Evolutionary conservation across 2,797 vertebrate genomes (phyloP).

Genomic region (Apodemus agrarius): DNA sequence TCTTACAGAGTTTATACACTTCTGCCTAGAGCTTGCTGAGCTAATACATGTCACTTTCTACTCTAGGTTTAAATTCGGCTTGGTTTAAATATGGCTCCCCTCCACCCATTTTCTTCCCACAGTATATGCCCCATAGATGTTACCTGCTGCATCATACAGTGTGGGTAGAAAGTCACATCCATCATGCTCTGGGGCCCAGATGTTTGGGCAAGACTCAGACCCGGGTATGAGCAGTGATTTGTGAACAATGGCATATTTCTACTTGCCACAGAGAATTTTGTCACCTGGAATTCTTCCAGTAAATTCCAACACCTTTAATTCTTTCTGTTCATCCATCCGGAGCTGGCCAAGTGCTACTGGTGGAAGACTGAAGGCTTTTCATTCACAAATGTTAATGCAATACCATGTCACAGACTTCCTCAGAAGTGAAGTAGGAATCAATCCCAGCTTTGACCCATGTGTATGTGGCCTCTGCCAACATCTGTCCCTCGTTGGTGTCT

Average conservation of each 20-base stretch:
- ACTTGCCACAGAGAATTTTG: slow-evolving; percentile 24
- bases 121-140: background rate
- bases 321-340: slow-evolving; percentile 52
- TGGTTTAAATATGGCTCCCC: background rate
- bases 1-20: background rate
- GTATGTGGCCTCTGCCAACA: background rate
- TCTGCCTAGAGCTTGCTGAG: background rate
- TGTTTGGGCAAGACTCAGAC: background rate
- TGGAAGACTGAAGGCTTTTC: slow-evolving; percentile 24
- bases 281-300: slow-evolving; percentile 65
- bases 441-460: background rate
- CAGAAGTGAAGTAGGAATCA: background rate
- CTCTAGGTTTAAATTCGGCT: background rate
- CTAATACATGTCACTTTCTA: background rate
- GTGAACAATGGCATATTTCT: background rate
- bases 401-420: background rate
- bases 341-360: slow-evolving; percentile 42
- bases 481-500: slow-evolving; percentile 1
- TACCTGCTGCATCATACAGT: background rate
- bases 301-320: slow-evolving; percentile 60
- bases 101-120: background rate
- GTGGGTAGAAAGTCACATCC: background rate
- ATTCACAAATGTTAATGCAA: background rate
- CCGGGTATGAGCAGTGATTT: background rate
- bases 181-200: background rate